phyloP scores from a whole-genome alignment of 2,888 invertebrate species.

The Ophioninae sp. region DNA sequence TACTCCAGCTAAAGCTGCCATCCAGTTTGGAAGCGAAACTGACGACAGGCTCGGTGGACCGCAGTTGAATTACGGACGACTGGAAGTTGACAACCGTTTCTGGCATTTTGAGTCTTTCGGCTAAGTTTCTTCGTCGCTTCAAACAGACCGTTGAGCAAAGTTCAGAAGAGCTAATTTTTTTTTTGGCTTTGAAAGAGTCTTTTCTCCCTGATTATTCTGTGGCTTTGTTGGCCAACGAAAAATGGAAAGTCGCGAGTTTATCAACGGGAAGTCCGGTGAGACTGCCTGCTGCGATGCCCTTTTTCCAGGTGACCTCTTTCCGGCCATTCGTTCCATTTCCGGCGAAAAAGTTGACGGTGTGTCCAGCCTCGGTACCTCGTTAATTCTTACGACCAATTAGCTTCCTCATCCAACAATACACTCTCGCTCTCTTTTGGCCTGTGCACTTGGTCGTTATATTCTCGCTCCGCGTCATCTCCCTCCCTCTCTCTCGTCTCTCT shows the following conservation, averaged over 20 bases:
- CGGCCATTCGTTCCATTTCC: constrained; percentile 23
- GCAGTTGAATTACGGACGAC: constrained; percentile 50
- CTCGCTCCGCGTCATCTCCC: constrained; percentile 20
- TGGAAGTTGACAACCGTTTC: constrained; percentile 38
- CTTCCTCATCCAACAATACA: constrained; percentile 1
- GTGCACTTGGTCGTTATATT: constrained; percentile 57
- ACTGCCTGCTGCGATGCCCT: not conserved
- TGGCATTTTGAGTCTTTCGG: constrained; percentile 20
- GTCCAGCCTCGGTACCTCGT: constrained; percentile 52
- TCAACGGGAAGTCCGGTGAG: constrained; percentile 33
- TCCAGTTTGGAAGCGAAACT: constrained; percentile 18
- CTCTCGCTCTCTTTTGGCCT: constrained; percentile 5
- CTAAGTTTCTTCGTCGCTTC: constrained; percentile 10
- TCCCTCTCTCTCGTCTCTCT: constrained; percentile 11
- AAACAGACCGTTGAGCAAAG: not conserved
- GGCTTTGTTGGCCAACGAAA: not conserved
- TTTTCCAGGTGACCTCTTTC: constrained; percentile 22
- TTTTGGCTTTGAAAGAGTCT: not conserved
- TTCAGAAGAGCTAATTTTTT: not conserved
- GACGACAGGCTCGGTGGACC: constrained; percentile 3
- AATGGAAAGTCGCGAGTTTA: constrained; percentile 15
- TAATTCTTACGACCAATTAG: constrained; percentile 64
- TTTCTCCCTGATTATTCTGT: constrained; percentile 1
- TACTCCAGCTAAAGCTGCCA: not conserved
- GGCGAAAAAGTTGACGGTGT: constrained; percentile 43